Percentiles rank a stretch among this genome's conserved stretches.
phyloP scores from a whole-genome alignment of 2,888 invertebrate genomes.

The Microchrysa polita region DNA sequence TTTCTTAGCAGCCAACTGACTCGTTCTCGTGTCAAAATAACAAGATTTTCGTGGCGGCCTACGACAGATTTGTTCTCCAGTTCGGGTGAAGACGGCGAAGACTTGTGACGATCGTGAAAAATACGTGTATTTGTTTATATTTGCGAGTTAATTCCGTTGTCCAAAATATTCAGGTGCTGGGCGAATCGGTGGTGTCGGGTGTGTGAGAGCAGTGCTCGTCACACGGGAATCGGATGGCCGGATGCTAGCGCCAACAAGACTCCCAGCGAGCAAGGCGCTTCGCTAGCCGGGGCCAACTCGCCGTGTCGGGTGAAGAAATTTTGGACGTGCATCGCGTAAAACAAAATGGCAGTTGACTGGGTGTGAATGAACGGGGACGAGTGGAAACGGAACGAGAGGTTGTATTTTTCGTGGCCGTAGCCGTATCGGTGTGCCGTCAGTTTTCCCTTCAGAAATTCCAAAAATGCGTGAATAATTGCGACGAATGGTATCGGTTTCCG shows the following conservation, averaged over 20 bases:
- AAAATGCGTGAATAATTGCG: slow-evolving; percentile 2
- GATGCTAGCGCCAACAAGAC: not conserved
- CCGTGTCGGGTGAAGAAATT: slow-evolving; percentile 66
- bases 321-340: slow-evolving; percentile 58
- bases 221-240: not conserved
- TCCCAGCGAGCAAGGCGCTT: slow-evolving; percentile 15
- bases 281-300: slow-evolving; percentile 24
- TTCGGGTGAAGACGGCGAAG: too few relatives aligned
- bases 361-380: slow-evolving; percentile 54
- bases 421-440: slow-evolving; percentile 38
- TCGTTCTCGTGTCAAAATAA: too few relatives aligned
- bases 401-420: slow-evolving; percentile 41
- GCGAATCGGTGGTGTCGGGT: not conserved
- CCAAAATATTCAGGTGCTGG: not conserved
- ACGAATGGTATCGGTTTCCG: not conserved
- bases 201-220: not conserved
- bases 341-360: slow-evolving; percentile 61
- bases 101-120: too few relatives aligned
- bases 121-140: slow-evolving; percentile 6
- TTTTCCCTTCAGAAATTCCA: slow-evolving; percentile 26
- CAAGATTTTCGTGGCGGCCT: too few relatives aligned
- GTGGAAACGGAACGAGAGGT: slow-evolving; percentile 41
- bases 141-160: not conserved
- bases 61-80: too few relatives aligned
- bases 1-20: too few relatives aligned